Conservation (phyloP, 1,140 invertebrate species). For the Bombus turneri region DNA sequence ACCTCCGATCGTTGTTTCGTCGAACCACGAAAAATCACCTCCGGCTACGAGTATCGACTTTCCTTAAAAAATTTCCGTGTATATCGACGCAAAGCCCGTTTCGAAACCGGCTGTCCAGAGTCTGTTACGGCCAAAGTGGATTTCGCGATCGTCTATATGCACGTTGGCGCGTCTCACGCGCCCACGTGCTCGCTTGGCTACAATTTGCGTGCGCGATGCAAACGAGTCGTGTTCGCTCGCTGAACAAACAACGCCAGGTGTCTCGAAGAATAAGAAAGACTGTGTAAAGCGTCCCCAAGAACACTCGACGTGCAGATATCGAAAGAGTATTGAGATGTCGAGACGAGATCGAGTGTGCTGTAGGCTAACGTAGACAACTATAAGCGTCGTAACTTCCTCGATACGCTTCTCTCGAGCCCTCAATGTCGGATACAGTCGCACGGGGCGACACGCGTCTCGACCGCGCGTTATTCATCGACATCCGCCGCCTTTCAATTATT, state of each 20-base stretch:
- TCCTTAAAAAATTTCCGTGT: no score
- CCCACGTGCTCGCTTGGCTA: not conserved
- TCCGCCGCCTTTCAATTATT: conserved; percentile 59
- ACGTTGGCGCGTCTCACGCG: not conserved
- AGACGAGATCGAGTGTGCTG: not conserved
- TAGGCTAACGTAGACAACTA: not conserved
- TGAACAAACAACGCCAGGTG: not conserved
- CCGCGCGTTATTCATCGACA: conserved; percentile 6
- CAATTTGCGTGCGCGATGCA: not conserved
- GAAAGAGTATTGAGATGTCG: not conserved
- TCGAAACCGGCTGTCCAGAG: not conserved
- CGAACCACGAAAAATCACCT: not conserved
- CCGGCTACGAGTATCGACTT: not conserved
- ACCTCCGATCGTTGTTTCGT: not conserved
- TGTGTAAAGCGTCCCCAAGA: not conserved
- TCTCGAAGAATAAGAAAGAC: not conserved
- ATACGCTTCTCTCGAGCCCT: not conserved
- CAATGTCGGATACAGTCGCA: not conserved
- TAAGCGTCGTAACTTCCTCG: not conserved
- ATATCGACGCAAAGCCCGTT: not conserved
- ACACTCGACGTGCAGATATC: not conserved
- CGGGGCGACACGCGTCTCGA: conserved; percentile 1
- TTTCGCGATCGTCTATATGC: not conserved
- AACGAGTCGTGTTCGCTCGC: not conserved
- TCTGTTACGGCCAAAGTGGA: not conserved